Conservation (phyloP, 2,113 vertebrate species). For the Rhineura floridana region DNA sequence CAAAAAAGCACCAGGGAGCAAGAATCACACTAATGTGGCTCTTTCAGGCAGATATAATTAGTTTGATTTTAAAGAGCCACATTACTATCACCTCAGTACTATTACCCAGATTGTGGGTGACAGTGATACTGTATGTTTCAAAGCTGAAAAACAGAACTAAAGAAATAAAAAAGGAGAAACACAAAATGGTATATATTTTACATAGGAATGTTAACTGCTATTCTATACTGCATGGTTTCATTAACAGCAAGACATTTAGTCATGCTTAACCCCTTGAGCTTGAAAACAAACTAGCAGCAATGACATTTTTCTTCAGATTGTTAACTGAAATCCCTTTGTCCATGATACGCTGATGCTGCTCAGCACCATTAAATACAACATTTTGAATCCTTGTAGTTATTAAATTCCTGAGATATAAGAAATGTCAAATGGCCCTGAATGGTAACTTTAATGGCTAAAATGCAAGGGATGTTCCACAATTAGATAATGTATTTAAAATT, state of each 20-base stretch:
- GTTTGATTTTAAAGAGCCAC: constrained; percentile 76
- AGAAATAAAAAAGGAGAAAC: constrained; percentile 47
- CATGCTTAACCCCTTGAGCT: neutral
- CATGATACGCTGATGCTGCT: too few species aligned
- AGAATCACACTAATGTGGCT: constrained; percentile 75
- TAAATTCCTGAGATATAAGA: neutral
- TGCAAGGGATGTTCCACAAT: neutral
- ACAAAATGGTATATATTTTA: constrained; percentile 42
- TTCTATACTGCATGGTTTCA: constrained; percentile 12
- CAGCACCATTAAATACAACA: neutral
- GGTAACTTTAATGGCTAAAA: neutral
- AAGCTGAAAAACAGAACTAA: constrained; percentile 52
- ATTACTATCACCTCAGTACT: constrained; percentile 76
- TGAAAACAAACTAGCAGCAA: constrained; percentile 1
- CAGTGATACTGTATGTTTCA: constrained; percentile 71
- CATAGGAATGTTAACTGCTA: constrained; percentile 45
- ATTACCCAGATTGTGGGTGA: constrained; percentile 67
- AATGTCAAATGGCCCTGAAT: neutral
- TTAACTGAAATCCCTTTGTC: neutral
- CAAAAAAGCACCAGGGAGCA: constrained; percentile 75
- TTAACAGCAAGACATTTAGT: constrained; percentile 22
- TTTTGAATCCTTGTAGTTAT: neutral
- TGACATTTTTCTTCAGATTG: neutral
- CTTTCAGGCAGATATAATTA: constrained; percentile 76
- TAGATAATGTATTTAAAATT: constrained; percentile 7